Conservation (phyloP, 2,113 vertebrate species). For the Raja brachyura region DNA sequence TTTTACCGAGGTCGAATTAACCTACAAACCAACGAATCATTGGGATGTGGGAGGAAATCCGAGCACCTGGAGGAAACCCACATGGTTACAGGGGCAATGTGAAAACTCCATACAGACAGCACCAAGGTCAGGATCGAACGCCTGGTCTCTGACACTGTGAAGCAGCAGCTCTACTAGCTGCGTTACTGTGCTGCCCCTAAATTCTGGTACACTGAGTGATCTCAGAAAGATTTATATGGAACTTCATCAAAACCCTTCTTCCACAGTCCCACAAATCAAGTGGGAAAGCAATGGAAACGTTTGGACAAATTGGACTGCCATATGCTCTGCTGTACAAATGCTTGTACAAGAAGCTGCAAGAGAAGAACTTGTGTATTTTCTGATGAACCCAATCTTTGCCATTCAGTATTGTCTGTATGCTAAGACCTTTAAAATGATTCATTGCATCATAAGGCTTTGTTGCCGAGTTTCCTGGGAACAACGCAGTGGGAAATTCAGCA, state of each 20-base stretch:
- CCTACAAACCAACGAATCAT: too few species aligned
- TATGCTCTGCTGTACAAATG: background rate
- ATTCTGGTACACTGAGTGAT: background rate
- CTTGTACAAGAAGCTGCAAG: background rate
- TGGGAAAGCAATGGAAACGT: background rate
- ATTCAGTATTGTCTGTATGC: background rate
- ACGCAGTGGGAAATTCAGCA: background rate
- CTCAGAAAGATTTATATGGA: background rate
- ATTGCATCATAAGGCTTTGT: background rate
- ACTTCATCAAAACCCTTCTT: background rate
- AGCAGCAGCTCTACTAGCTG: too few species aligned
- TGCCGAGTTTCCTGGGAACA: background rate
- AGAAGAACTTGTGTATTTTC: background rate
- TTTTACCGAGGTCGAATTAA: too few species aligned
- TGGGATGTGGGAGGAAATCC: too few species aligned
- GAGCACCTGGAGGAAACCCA: too few species aligned
- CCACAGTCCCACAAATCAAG: background rate
- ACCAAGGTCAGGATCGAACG: too few species aligned
- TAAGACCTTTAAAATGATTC: background rate
- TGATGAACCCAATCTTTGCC: background rate
- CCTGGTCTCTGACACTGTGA: too few species aligned
- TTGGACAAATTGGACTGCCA: background rate
- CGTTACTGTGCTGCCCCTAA: too few species aligned
- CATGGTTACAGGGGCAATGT: too few species aligned
- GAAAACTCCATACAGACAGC: too few species aligned